phyloP scores from a whole-genome alignment of 2,797 vertebrate genomes.

The Melanotaenia trifasciata region DNA sequence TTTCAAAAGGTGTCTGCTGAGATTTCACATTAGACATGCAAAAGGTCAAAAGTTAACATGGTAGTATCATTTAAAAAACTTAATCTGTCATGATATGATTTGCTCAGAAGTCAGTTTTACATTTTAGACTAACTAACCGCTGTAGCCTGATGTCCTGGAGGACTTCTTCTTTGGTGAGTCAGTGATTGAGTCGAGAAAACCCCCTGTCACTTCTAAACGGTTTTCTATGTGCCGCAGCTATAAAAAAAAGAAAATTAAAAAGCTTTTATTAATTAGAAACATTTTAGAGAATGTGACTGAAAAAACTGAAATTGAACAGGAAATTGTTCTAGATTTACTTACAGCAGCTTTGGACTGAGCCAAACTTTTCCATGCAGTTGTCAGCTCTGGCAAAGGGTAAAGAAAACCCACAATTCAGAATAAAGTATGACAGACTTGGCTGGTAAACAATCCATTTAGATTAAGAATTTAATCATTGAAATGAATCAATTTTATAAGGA shows the following conservation, averaged over 20 bases:
- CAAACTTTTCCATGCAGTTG: constrained; percentile 87
- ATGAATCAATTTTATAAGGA: background rate
- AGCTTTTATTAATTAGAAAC: background rate
- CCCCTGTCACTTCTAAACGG: constrained; percentile 89
- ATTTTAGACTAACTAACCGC: constrained; percentile 76
- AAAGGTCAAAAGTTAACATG: background rate
- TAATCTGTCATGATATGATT: background rate
- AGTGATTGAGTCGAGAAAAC: constrained; percentile 87
- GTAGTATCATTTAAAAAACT: background rate
- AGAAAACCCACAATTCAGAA: background rate
- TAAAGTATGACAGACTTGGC: background rate
- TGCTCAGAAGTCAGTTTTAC: constrained; percentile 1
- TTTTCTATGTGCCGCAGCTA: constrained; percentile 96
- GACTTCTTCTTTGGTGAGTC: constrained; percentile 87
- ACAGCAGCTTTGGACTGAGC: constrained; percentile 94
- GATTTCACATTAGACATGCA: background rate
- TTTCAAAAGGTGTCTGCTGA: background rate
- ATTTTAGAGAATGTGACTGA: constrained; percentile 7
- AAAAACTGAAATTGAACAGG: constrained; percentile 8
- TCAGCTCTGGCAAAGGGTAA: constrained; percentile 80
- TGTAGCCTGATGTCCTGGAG: constrained; percentile 83
- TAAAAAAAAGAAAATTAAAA: constrained; percentile 7
- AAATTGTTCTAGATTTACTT: constrained; percentile 76
- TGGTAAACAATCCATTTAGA: background rate
- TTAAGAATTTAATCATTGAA: background rate